These are phyloP conservation scores for Palaemon carinicauda DNA, from an alignment of 1,140 invertebrate genomes.

Conservation along the genomic window DNA sequence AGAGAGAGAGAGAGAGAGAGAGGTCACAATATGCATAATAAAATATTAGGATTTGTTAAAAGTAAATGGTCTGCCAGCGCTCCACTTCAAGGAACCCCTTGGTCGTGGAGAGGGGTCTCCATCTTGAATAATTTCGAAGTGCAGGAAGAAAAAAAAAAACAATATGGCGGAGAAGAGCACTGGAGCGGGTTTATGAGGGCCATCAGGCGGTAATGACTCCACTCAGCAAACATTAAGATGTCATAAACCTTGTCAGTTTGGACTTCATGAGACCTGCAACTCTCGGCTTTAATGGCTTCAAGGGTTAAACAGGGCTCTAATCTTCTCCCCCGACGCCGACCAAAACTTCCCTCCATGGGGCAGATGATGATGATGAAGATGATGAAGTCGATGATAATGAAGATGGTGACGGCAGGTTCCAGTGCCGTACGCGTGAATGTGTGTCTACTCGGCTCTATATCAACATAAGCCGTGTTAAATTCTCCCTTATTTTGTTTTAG, in stretches of 20 bases:
- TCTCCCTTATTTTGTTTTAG: no score
- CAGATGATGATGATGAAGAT: background rate
- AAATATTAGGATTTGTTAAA: background rate
- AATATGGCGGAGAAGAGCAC: background rate
- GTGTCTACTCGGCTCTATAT: no score
- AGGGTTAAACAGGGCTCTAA: background rate
- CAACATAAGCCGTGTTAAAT: no score
- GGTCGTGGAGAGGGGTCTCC: background rate
- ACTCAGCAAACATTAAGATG: slow-evolving; percentile 5
- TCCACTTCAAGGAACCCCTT: no score
- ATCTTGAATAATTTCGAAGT: background rate
- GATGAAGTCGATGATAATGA: background rate
- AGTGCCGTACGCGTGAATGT: no score
- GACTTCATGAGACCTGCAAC: background rate
- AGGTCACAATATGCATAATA: background rate
- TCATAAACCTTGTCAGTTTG: slow-evolving; percentile 7
- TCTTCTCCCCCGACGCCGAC: background rate
- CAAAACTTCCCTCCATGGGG: no score
- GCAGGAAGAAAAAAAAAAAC: background rate
- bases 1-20: background rate
- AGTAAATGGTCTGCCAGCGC: background rate
- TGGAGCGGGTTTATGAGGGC: background rate
- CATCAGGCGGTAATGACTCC: background rate
- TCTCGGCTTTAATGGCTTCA: background rate
- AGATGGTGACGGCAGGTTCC: background rate